A percentile compares a stretch with the other conserved stretches of the same genome.
Conservation (phyloP, 2,113 vertebrate genomes). For the Carassius gibelio region DNA sequence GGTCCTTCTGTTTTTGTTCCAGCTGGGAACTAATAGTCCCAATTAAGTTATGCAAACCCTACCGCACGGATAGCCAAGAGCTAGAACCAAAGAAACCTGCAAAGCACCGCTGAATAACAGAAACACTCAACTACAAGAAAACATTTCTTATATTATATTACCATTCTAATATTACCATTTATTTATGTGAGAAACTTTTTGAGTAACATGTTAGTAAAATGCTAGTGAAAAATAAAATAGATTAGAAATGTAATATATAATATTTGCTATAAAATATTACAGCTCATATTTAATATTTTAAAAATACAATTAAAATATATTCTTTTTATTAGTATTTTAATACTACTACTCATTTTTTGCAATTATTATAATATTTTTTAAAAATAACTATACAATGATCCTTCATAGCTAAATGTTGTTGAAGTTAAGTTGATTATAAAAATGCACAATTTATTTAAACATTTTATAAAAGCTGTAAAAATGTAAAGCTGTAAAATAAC, state of each 20-base stretch:
- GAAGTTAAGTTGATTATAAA: too few species aligned
- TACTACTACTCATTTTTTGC: too few species aligned
- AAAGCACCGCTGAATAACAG: neutral
- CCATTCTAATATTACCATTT: neutral
- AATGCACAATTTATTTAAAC: neutral
- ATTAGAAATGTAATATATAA: too few species aligned
- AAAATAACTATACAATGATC: too few species aligned
- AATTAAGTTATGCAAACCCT: conserved; percentile 22
- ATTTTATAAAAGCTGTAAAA: neutral
- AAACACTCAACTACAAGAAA: neutral
- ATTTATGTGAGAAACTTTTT: neutral
- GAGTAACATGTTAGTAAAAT: too few species aligned
- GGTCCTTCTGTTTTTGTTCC: conserved; percentile 29
- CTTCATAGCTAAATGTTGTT: too few species aligned
- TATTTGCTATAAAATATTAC: too few species aligned
- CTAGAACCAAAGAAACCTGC: neutral
- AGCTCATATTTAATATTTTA: too few species aligned
- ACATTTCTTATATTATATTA: neutral
- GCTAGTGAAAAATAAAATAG: too few species aligned
- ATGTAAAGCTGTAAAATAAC: neutral
- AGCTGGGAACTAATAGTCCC: conserved; percentile 24
- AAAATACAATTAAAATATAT: too few species aligned
- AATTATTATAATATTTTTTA: too few species aligned
- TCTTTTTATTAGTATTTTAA: too few species aligned
- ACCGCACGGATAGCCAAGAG: neutral